Evolutionary conservation across 2,888 invertebrate genomes (phyloP), one percentile per base, ranked within the genome.

Genomic region (Lamproptera curius): DNA sequence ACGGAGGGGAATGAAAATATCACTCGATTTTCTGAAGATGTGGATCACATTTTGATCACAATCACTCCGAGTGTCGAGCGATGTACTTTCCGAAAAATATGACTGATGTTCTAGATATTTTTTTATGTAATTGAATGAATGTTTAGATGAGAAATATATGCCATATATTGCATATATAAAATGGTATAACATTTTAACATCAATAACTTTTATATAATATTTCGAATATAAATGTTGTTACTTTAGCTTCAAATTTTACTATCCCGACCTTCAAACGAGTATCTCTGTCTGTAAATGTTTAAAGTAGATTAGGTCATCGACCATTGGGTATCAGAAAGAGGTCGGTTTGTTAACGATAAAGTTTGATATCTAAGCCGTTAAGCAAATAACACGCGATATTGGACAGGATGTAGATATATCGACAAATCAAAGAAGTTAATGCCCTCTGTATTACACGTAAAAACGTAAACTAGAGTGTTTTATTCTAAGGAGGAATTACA

Each of bases 341-440:
- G 31, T 31, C 11, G 44, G 44, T 40, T 33, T 14, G 35, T 39
- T 50, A 44, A 20, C 36, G 49, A 50, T 50, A 50, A 50, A 50
- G 13, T 41, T 40, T 20, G 40, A 35, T 50, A 50, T 50, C 49
- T 50, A 50, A 44, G 16, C 13, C 36, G 16, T 28, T 36, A 16
- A 16, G 49, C 37, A 41, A 50, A 47, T 35, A 47, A 35, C 13
- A 35, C 23, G 36, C 40, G 44, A 50, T 44, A 50, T 45, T 41
- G 41, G 16, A 50, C 49, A 50, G 49, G 49, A 50, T 50, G 49
- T 50, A 36, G 41, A 37, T 40, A 36, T 31, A 42, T 43, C 34
- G 28, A 16, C 14, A 23, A 42, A 36, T 17, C 36, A 23, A 37
- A 11, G 34, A 16, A 13, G 28, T 36, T 16, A 41, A 17, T 16